A percentile compares a stretch with the other conserved stretches of the same genome.
phyloP scores from a whole-genome alignment of 1,140 invertebrate genomes.

The Drosophila rhopaloa region DNA sequence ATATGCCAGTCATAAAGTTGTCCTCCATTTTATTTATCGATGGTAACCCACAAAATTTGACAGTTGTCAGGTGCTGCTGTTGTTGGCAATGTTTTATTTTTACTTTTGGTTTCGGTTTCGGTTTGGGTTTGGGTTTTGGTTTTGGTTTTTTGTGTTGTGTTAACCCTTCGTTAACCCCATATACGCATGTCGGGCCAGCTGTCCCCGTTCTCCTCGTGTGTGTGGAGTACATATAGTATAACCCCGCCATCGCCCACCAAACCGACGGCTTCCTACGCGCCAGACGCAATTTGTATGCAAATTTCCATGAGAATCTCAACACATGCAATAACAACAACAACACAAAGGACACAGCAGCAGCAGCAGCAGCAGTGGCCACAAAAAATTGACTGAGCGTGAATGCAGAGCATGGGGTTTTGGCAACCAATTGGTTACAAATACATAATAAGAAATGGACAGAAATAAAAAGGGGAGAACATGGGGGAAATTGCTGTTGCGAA shows the following conservation, averaged over 20 bases:
- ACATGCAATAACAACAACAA: conserved; percentile 65
- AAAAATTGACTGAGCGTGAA: conserved; percentile 52
- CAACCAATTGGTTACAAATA: conserved; percentile 49
- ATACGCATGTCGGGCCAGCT: conserved; percentile 46
- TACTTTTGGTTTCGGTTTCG: not conserved
- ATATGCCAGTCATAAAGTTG: conserved; percentile 1
- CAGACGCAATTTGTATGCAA: conserved; percentile 84
- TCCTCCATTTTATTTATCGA: conserved; percentile 33
- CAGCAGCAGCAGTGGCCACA: conserved; percentile 23
- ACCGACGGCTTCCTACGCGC: conserved; percentile 58
- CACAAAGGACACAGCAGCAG: conserved; percentile 25
- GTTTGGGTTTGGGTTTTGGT: not conserved
- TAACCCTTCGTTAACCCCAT: conserved; percentile 55
- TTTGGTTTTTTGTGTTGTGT: conserved; percentile 39
- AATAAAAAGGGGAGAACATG: conserved; percentile 3
- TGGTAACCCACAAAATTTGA: conserved; percentile 37
- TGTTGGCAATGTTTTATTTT: conserved; percentile 17
- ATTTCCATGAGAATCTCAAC: conserved; percentile 83
- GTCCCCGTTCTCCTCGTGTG: conserved; percentile 8
- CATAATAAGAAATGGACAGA: conserved; percentile 63
- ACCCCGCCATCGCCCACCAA: not conserved
- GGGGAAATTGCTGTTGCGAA: conserved; percentile 6
- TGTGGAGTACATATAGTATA: not conserved
- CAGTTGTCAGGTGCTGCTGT: conserved; percentile 46
- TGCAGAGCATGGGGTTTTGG: conserved; percentile 22